Base-by-base conservation (phyloP, 2,888 invertebrate species). In the Spilosoma lubricipeda region DNA sequence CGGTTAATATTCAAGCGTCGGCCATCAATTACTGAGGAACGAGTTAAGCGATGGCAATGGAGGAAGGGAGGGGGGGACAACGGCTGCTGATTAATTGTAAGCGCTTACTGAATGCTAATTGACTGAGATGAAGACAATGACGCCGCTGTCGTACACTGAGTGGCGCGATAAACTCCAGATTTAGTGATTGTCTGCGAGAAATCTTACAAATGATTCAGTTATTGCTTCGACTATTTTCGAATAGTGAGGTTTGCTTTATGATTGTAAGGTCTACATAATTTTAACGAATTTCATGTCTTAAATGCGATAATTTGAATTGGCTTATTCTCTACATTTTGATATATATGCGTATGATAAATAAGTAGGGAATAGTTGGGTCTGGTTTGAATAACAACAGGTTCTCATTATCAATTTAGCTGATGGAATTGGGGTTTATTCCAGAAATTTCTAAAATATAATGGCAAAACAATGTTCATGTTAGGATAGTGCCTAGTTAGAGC, bases 41-140 rank as follows among this genome's bases (percentile, higher is more conserved):
- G 66, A 67, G 36, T 52, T 42, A 36, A 52, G 45, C 66, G 66
- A 39, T 39, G n/a, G 20, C 27, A 20, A 20, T 39, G 20, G 13
- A 45, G 66, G 52, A 52, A 2, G 59, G 30, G n/a, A n/a, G 0
- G 13, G 63, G 63, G 56, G 59, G 63, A 42, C 71, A 27, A 71
- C 39, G 56, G 52, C 65, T 48, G 33, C 33, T 71, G 66, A 71
- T 71, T 52, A 48, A 56, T 70, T 59, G n/a, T 30, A 30, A 33
- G 48, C 67, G 71, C 20, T 48, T 56, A 39, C 15, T 39, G 71
- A 66, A 71, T 71, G 52, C 71, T 71, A 71, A 71, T 71, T 56
- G 66, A 56, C 27, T 66, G 27, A 42, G 39, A 70, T 39, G 30
- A 33, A 64, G 23, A 30, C 48, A 70, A 59, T n/a, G 27, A 36